phyloP scores from a whole-genome alignment of 2,113 vertebrate genomes.

The Myrmophylax atrothorax region DNA sequence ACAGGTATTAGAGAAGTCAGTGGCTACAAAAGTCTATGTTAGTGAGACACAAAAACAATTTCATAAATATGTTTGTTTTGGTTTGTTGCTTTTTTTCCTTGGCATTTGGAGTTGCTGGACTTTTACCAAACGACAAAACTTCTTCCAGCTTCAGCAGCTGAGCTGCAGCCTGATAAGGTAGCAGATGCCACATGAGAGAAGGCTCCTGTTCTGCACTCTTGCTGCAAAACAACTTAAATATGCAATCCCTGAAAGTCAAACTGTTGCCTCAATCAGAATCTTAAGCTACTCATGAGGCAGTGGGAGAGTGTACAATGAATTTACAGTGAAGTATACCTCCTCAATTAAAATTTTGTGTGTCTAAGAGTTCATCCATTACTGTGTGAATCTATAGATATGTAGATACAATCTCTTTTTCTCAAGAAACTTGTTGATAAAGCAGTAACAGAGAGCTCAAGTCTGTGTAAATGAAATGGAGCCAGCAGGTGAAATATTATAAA shows the following conservation, averaged over 20 bases:
- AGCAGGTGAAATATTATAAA: conserved; percentile 18
- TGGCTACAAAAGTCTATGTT: neutral
- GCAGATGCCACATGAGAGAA: neutral
- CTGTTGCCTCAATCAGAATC: neutral
- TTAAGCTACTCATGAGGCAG: neutral
- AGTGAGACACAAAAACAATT: neutral
- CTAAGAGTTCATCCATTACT: neutral
- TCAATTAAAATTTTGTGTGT: neutral
- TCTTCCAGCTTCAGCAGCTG: conserved; percentile 1
- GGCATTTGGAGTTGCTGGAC: neutral
- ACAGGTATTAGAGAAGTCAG: neutral
- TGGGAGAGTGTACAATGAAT: neutral
- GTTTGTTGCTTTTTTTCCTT: neutral
- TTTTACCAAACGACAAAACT: conserved; percentile 18
- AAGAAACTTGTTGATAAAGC: neutral
- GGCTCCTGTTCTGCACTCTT: neutral
- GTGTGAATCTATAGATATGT: neutral
- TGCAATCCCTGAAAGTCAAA: neutral
- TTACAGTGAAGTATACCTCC: neutral
- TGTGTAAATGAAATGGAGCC: neutral
- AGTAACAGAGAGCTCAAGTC: neutral
- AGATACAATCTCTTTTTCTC: neutral
- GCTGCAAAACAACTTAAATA: neutral
- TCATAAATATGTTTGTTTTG: neutral
- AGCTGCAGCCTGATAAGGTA: neutral